phyloP scores from a whole-genome alignment of 2,888 invertebrate species.

The Dicranocentrus wangi region DNA sequence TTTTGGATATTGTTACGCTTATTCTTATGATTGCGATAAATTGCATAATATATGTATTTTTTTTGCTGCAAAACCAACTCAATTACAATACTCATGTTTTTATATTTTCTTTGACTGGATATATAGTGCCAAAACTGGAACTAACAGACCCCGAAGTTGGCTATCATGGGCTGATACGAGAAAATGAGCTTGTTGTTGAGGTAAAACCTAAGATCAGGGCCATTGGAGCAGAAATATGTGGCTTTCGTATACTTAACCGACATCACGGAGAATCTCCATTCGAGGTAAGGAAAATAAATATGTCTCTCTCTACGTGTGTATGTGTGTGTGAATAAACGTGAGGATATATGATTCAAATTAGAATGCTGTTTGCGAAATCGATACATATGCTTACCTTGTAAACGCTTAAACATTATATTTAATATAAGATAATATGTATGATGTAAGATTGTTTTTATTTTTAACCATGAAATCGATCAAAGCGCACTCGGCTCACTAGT shows the following conservation, averaged over 20 bases:
- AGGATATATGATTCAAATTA: no score
- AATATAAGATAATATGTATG: no score
- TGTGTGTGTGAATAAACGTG: no score
- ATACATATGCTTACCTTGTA: no score
- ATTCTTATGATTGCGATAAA: slow-evolving; percentile 1
- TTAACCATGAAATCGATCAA: no score
- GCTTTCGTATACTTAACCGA: slow-evolving; percentile 91
- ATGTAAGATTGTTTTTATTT: no score
- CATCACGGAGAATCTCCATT: slow-evolving; percentile 96
- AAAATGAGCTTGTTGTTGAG: slow-evolving; percentile 93
- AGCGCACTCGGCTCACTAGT: no score
- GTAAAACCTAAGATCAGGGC: slow-evolving; percentile 93
- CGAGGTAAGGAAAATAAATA: slow-evolving; percentile 82
- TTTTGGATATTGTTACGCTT: slow-evolving; percentile 10
- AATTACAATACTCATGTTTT: neutral
- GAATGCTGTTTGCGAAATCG: no score
- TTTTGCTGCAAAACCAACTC: slow-evolving; percentile 6
- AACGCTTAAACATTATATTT: no score
- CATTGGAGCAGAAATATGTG: slow-evolving; percentile 85
- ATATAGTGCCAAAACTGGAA: slow-evolving; percentile 83
- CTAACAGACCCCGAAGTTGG: slow-evolving; percentile 88
- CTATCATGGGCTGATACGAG: slow-evolving; percentile 93
- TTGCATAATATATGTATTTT: slow-evolving; percentile 1
- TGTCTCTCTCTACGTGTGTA: no score
- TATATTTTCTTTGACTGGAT: neutral